A percentile compares a stretch with the other conserved stretches of the same genome.
phyloP scores from a whole-genome alignment of 2,113 vertebrate species.

The Ornithorhynchus anatinus region DNA sequence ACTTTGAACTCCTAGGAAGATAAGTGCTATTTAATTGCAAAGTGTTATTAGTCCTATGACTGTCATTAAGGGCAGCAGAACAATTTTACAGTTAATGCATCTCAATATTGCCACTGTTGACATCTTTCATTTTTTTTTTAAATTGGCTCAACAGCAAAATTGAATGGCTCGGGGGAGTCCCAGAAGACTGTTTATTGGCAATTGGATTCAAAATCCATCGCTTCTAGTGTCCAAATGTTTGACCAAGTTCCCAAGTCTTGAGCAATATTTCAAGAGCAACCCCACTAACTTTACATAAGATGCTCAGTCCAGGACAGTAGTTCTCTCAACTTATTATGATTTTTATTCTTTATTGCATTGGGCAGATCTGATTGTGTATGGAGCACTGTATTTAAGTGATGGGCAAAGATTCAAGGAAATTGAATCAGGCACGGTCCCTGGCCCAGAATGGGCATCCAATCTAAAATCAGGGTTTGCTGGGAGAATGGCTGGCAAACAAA shows the following conservation, averaged over 20 bases:
- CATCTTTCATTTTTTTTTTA: constrained; percentile 21
- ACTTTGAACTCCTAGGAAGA: constrained; percentile 49
- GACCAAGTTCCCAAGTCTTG: background rate
- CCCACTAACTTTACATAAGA: background rate
- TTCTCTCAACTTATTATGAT: too few species aligned
- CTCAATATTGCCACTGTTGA: constrained; percentile 48
- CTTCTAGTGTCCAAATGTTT: constrained; percentile 20
- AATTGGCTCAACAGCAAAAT: constrained; percentile 18
- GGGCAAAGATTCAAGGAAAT: too few species aligned
- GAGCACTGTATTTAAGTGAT: too few species aligned
- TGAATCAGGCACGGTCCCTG: too few species aligned
- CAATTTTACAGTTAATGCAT: constrained; percentile 49
- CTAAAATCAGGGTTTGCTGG: too few species aligned
- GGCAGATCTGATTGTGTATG: too few species aligned
- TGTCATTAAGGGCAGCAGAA: constrained; percentile 15
- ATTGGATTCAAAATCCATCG: constrained; percentile 37
- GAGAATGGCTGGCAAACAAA: too few species aligned
- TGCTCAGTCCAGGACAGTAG: constrained; percentile 11
- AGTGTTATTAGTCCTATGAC: constrained; percentile 50
- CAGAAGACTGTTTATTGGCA: constrained; percentile 49
- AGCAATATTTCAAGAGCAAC: constrained; percentile 28
- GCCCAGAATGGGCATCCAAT: too few species aligned
- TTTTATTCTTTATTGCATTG: too few species aligned
- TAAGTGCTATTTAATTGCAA: constrained; percentile 55
- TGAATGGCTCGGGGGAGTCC: constrained; percentile 26